Conservation (phyloP, 1,140 invertebrate genomes). For the Maconellicoccus hirsutus region DNA sequence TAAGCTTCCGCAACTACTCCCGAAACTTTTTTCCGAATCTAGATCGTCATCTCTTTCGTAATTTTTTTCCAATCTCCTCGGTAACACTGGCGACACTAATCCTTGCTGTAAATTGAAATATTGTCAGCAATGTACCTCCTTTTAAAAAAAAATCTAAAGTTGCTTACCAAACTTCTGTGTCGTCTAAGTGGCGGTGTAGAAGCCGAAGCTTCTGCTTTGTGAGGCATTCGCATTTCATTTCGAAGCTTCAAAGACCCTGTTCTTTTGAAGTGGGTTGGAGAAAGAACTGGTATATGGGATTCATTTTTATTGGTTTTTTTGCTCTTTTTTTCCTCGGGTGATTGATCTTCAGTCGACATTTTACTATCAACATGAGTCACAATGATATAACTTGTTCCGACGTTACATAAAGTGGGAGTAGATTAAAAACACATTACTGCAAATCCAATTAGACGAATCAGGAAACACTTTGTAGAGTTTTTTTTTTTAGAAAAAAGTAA, state of each 20-base stretch:
- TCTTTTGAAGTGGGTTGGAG: background rate
- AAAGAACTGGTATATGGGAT: background rate
- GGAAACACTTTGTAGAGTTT: background rate
- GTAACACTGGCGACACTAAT: background rate
- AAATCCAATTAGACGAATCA: background rate
- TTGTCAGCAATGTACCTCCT: background rate
- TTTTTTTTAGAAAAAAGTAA: no score
- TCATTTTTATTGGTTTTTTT: background rate
- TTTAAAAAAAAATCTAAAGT: no score
- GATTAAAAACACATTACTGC: background rate
- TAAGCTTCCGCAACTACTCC: slow-evolving; percentile 49
- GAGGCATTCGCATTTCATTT: background rate
- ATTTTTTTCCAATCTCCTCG: slow-evolving; percentile 14
- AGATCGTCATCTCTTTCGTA: slow-evolving; percentile 47
- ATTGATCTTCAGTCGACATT: background rate
- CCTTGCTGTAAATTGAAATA: background rate
- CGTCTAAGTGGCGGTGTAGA: background rate
- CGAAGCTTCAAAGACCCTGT: background rate
- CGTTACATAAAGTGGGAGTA: background rate
- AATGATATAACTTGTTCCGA: background rate
- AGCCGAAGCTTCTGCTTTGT: background rate
- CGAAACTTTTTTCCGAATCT: slow-evolving; percentile 62
- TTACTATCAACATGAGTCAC: background rate
- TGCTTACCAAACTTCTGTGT: background rate
- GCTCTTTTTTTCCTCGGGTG: background rate